Evolutionary conservation across 2,797 vertebrate species (phyloP), one percentile per base, ranked within the genome.

Genomic region (Protosalanx chinensis): DNA sequence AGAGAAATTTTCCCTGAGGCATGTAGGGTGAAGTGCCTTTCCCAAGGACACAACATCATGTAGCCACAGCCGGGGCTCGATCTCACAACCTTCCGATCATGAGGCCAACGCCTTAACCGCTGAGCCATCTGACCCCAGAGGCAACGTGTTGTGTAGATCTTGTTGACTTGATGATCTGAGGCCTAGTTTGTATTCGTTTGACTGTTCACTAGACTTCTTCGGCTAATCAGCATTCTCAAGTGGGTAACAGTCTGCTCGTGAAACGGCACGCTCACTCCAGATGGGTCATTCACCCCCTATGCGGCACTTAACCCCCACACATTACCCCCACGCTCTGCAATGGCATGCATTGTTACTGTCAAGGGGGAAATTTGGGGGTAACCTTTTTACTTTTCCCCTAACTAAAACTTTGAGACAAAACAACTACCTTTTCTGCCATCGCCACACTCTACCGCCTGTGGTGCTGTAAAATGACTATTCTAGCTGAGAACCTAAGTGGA

Each of bases 131-230:
- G 23, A 27, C 23, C 23, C 23, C 23, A 6, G 12, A 58, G 59
- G 70, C 72, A 82, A 53, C 69, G 30, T 56, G 62, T 46, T 12
- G 41, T 46, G 41, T 67, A 66, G 72, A 85, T 85, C 67, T 72
- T 77, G 80, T 76, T 71, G 37, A 82, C 77, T 78, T 29, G 56
- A 62, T 78, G 79, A 81, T 76, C 67, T 74, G 60, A 85, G 82
- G 78, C 80, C 82, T 79, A 82, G 87, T 85, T 80, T 73, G 78
- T 75, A 76, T 80, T 85, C 79, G 84, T 88, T 82, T 83, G 51
- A 72, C 71, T 81, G 83, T 87, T 86, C 80, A 85, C 8, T 46
- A 3, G 70, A 16, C 73, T 76, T 8, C 32, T 71, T 77, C 81
- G 80, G 78, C 84, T 90, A 79, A 84, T 84, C 81, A 80, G 71